A percentile compares a stretch with the other conserved stretches of the same genome.
Conservation (phyloP, 2,888 invertebrate genomes). For the Melangyna quadrimaculata region DNA sequence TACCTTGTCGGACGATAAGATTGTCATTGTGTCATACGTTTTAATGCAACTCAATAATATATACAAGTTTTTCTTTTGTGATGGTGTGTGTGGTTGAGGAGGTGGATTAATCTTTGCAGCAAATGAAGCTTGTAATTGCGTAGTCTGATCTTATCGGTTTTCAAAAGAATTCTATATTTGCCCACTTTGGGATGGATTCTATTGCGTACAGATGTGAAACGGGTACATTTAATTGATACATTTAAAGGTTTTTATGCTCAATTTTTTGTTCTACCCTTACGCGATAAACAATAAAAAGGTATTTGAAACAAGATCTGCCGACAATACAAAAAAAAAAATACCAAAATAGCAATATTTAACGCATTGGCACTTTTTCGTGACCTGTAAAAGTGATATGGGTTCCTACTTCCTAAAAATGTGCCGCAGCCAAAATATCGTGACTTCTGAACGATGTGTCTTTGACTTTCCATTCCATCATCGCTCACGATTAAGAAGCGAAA, state of each 20-base stretch:
- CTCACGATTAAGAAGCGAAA: slow-evolving; percentile 35
- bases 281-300: background rate
- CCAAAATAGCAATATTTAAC: background rate
- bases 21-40: slow-evolving; percentile 25
- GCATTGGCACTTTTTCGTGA: background rate
- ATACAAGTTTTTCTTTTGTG: slow-evolving; percentile 19
- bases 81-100: background rate
- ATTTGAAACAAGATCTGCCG: background rate
- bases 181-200: background rate
- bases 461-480: slow-evolving; percentile 26
- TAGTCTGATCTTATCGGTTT: slow-evolving; percentile 13
- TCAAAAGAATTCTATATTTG: slow-evolving; percentile 5
- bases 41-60: slow-evolving; percentile 39
- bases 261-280: too few relatives aligned
- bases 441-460: background rate
- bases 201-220: background rate
- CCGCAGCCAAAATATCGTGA: background rate
- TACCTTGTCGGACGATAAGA: slow-evolving; percentile 34
- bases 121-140: slow-evolving; percentile 35
- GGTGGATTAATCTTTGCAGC: slow-evolving; percentile 8
- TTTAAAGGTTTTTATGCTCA: background rate
- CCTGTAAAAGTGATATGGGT: background rate
- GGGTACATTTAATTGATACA: background rate
- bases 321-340: background rate
- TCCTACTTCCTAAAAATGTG: background rate